Percentiles rank a stretch among this genome's conserved stretches.
Conservation (phyloP, 2,113 vertebrate species). For the Callopanchax toddi region DNA sequence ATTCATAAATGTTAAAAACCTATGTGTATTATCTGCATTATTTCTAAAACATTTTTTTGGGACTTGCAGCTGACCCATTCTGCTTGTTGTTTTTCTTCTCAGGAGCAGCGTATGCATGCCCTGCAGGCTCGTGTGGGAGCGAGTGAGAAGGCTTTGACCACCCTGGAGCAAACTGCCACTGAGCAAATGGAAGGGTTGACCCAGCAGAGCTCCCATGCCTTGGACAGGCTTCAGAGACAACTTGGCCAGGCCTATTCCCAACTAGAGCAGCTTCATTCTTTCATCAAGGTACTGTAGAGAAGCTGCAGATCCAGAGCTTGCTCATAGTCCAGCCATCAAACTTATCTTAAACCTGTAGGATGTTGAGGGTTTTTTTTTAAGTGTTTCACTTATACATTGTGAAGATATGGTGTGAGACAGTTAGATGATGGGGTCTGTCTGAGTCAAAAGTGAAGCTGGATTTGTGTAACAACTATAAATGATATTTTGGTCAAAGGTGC, state of each 20-base stretch:
- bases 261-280: slow-evolving; percentile 84
- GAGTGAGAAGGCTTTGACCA: slow-evolving; percentile 78
- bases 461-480: too few species aligned
- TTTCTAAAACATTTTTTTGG: slow-evolving; percentile 8
- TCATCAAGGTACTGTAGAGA: slow-evolving; percentile 84
- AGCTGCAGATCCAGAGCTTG: neutral
- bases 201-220: slow-evolving; percentile 82
- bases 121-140: slow-evolving; percentile 81
- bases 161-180: slow-evolving; percentile 83
- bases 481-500: too few species aligned
- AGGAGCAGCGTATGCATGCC: slow-evolving; percentile 82
- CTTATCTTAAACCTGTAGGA: too few species aligned
- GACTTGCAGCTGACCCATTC: slow-evolving; percentile 28
- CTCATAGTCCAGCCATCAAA: too few species aligned
- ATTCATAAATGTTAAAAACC: neutral
- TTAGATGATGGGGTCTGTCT: too few species aligned
- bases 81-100: slow-evolving; percentile 44
- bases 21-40: slow-evolving; percentile 2
- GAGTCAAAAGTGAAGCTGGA: too few species aligned
- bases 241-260: slow-evolving; percentile 78
- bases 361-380: too few species aligned
- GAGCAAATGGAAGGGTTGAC: slow-evolving; percentile 85
- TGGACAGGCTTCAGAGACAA: slow-evolving; percentile 84
- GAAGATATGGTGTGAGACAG: too few species aligned
- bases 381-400: too few species aligned